Conservation (phyloP, 2,113 vertebrate genomes). For the Rostratula benghalensis region DNA sequence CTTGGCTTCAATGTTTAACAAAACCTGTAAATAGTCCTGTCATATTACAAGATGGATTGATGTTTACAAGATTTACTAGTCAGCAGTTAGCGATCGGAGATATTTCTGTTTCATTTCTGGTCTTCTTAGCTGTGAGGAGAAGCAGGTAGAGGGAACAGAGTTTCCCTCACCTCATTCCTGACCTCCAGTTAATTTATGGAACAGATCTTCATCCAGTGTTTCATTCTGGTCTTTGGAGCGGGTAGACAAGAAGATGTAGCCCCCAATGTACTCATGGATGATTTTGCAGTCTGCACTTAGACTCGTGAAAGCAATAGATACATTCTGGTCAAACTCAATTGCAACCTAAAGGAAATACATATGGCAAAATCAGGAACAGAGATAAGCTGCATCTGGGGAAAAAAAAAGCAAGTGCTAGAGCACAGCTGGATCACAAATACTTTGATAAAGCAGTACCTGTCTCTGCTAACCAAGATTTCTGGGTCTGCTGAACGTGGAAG, state of each 20-base stretch:
- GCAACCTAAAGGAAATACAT: constrained; percentile 81
- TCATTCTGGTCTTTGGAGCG: constrained; percentile 97
- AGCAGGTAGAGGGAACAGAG: neutral
- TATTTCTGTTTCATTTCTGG: neutral
- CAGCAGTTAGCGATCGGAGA: neutral
- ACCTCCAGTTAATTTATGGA: constrained; percentile 95
- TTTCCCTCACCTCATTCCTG: constrained; percentile 80
- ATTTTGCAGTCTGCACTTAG: constrained; percentile 92
- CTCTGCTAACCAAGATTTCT: neutral
- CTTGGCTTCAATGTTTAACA: neutral
- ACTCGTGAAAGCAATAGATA: constrained; percentile 90
- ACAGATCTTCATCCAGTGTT: constrained; percentile 93
- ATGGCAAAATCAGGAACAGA: neutral
- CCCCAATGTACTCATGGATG: constrained; percentile 95
- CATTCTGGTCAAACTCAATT: constrained; percentile 93
- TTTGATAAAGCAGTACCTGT: neutral
- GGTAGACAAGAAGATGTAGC: constrained; percentile 98
- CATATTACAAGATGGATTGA: neutral
- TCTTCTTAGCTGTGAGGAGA: neutral
- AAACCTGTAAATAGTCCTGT: neutral
- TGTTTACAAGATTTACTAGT: neutral
- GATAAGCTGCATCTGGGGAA: neutral
- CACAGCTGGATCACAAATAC: neutral
- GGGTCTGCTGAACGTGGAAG: neutral
- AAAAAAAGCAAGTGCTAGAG: neutral